Base-by-base conservation (phyloP, 1,140 invertebrate species). In the Scylla paramamosain region DNA sequence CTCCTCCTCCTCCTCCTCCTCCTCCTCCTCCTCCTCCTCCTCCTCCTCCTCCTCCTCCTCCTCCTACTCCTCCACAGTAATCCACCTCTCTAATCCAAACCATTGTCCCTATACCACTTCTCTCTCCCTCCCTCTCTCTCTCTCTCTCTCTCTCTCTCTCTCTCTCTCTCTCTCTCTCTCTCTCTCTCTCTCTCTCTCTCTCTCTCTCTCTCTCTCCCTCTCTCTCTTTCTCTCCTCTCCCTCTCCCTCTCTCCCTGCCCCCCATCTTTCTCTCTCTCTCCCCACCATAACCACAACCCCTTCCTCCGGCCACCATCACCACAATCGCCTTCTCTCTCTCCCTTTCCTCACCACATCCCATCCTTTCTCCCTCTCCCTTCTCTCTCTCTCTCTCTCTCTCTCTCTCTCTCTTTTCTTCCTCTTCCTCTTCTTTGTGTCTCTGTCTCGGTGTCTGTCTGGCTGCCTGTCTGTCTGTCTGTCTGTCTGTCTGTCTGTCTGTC, bases 321-420 rank as follows among this genome's bases (percentile, higher is more conserved):
- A 29, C 59, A 59, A 59, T 59, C 59, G 31, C 46, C 10, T 52
- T 31, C 83, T 39, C 32, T 39, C n/a, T 86, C 32, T 39, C 10
- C 20, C 32, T 39, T 1, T 39, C 8, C 32, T 12, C 12, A 28
- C n/a, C 14, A 14, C 14, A 29, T 29, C 32, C n/a, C n/a, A 31
- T 39, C 83, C 83, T 39, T 14, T 86, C 20, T 86, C 83, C n/a
- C 20, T 39, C 83, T 39, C 7, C 25, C 83, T 86, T 83, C 77
- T 86, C 83, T 39, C 83, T 39, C 83, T 39, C 28, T 86, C 83
- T 86, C 28, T 86, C 83, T 86, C 83, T 39, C 28, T 86, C 83
- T 86, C 83, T 86, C 83, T 39, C 83, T 39, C 83, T 86, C 83
- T 39, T 14, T 86, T 14, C 10, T 8, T 59, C 52, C 10, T 8